Evolutionary conservation across 2,888 invertebrate genomes (phyloP).

Genomic region (Kryphioiulus occultus): DNA sequence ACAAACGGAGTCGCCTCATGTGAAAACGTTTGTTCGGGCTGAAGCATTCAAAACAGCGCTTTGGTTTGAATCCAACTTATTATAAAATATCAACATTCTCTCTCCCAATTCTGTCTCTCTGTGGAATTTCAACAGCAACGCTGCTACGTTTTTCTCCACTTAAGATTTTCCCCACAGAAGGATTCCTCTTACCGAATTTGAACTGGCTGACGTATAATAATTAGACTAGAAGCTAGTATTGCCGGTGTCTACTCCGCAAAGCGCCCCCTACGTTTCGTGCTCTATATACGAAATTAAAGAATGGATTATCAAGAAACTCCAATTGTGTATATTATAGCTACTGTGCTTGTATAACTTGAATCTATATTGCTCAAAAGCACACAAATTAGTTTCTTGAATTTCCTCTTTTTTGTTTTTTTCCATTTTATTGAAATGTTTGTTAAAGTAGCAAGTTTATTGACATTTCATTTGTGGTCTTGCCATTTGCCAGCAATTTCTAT

Average conservation of each 20-base stretch:
- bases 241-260: background rate
- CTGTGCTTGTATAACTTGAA: background rate
- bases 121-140: background rate
- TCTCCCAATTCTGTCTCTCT: background rate
- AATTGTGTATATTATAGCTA: background rate
- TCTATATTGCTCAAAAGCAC: background rate
- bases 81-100: background rate
- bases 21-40: constrained; percentile 58
- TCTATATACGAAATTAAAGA: background rate
- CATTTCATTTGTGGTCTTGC: background rate
- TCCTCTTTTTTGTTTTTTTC: background rate
- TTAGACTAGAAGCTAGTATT: background rate
- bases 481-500: background rate
- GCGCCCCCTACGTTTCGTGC: background rate
- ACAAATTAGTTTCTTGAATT: background rate
- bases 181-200: background rate
- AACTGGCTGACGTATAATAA: background rate
- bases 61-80: background rate
- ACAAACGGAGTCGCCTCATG: constrained; percentile 77
- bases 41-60: background rate
- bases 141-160: background rate
- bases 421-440: background rate
- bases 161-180: background rate
- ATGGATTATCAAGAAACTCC: background rate
- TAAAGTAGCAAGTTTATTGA: background rate